A percentile compares a stretch with the other conserved stretches of the same genome.
Evolutionary conservation across 2,113 vertebrate species (phyloP).

Genomic region (Otus sunia): DNA sequence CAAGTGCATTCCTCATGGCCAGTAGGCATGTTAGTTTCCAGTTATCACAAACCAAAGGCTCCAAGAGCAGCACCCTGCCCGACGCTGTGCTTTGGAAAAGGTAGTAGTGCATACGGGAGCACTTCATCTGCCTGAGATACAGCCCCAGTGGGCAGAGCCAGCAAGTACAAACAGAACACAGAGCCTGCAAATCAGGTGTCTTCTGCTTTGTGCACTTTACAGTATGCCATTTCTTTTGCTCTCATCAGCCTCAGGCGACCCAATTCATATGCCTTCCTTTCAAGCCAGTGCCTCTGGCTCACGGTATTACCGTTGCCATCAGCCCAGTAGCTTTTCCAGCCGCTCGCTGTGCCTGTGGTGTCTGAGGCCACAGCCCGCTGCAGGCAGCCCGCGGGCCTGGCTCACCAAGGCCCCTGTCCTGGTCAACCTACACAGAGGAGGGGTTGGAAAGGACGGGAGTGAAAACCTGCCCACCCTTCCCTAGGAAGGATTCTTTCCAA

Average conservation of each 20-base stretch:
- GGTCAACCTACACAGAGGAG: background rate
- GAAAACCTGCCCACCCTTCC: background rate
- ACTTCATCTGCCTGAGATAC: background rate
- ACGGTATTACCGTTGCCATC: accelerated
- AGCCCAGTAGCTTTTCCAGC: background rate
- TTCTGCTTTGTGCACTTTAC: background rate
- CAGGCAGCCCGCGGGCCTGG: too few relatives aligned
- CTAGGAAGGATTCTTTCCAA: background rate
- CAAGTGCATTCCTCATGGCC: background rate
- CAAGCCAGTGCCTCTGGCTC: background rate
- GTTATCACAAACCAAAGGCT: background rate
- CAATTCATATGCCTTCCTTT: background rate
- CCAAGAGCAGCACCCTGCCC: background rate
- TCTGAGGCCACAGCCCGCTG: background rate
- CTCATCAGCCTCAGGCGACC: background rate
- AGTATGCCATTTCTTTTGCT: accelerated
- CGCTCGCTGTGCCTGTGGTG: background rate
- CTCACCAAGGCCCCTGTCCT: background rate
- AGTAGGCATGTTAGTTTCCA: background rate
- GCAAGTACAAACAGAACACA: background rate
- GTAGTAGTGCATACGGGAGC: background rate
- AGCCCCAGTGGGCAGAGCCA: background rate
- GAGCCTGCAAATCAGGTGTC: background rate
- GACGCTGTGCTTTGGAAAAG: background rate
- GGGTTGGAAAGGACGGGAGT: background rate